Evolutionary conservation across 2,797 vertebrate species (phyloP).

Genomic region (Sebastes iracundus): DNA sequence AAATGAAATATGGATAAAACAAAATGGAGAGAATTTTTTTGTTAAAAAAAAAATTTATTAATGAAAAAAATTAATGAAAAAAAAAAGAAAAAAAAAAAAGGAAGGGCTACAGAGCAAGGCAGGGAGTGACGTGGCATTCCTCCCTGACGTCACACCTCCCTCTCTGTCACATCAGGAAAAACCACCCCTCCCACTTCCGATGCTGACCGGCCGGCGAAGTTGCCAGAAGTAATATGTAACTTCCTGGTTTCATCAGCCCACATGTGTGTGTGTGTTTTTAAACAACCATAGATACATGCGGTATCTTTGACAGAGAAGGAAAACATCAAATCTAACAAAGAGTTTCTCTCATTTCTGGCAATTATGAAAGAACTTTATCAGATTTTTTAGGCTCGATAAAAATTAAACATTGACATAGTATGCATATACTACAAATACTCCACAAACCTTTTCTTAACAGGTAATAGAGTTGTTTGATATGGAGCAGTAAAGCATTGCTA

Average conservation of each 20-base stretch:
- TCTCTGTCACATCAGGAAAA: no score
- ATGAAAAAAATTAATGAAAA: no score
- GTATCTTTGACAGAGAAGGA: not conserved
- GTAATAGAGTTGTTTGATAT: not conserved
- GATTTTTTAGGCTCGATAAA: not conserved
- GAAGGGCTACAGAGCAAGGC: no score
- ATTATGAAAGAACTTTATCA: not conserved
- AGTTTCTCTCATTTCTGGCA: not conserved
- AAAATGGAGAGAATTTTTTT: no score
- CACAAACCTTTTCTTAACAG: not conserved
- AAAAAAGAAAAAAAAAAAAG: no score
- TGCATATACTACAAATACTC: not conserved
- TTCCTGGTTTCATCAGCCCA: no score
- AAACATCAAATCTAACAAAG: not conserved
- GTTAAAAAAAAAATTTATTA: no score
- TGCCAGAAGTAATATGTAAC: accelerated
- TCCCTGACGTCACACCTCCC: no score
- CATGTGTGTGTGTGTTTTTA: not conserved
- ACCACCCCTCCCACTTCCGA: accelerated
- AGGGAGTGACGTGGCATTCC: accelerated
- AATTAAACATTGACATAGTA: not conserved
- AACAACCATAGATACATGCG: accelerated
- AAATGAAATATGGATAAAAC: no score
- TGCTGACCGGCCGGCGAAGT: no score
- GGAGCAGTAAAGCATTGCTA: not conserved